Evolutionary conservation across 2,797 vertebrate species (phyloP).

Genomic region (Vultur gryphus): DNA sequence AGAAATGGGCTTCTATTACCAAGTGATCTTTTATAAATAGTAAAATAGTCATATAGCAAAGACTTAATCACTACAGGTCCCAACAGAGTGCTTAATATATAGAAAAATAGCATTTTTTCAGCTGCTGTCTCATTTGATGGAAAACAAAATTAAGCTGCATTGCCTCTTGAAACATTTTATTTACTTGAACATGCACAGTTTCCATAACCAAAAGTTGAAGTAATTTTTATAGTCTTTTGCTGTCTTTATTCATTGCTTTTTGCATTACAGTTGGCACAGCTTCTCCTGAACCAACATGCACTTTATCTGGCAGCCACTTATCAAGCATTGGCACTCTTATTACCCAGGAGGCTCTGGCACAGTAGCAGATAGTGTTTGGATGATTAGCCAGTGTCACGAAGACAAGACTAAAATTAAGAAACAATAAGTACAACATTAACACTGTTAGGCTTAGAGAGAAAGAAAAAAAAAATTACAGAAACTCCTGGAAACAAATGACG

Average conservation of each 20-base stretch:
- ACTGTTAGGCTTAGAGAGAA: not conserved
- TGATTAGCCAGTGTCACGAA: not conserved
- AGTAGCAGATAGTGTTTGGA: not conserved
- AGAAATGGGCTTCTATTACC: not conserved
- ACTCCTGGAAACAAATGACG: not conserved
- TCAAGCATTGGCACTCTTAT: not conserved
- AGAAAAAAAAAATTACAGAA: not conserved
- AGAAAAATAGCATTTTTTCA: not conserved
- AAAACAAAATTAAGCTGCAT: not conserved
- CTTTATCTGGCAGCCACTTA: not conserved
- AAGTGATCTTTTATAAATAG: not conserved
- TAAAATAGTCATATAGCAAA: not conserved
- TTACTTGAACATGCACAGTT: not conserved
- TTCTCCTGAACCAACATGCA: not conserved
- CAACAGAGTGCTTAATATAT: not conserved
- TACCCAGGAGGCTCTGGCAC: not conserved
- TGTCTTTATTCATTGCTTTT: not conserved
- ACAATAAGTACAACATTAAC: not conserved
- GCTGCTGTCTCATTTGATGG: not conserved
- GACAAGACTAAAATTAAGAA: conserved; percentile 28
- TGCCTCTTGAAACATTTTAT: not conserved
- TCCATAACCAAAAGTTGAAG: not conserved
- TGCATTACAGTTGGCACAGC: not conserved
- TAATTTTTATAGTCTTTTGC: not conserved
- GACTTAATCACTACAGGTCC: not conserved